Evolutionary conservation across 2,888 invertebrate species (phyloP), one percentile per base, ranked within the genome.

Genomic region (Eudemis profundana): DNA sequence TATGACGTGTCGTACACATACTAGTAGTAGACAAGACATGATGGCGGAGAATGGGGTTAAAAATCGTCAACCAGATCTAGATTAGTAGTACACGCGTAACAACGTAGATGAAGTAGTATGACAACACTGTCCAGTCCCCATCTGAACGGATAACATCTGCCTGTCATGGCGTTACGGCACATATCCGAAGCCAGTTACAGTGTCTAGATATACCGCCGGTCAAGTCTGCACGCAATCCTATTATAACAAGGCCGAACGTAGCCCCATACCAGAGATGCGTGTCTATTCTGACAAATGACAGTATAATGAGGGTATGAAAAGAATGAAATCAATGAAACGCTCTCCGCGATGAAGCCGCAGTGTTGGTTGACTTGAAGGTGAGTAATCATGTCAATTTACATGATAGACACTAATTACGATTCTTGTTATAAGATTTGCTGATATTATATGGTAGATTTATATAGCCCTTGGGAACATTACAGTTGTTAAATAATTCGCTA

Each of bases 221-320:
- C 82, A 83, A 82, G 82, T 79, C 75, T 77, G 69, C 74, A 78
- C 72, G 73, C 70, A 76, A 78, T 75, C 72, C 64, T 59, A 62
- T 65, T 65, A 51, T 50, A 68, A 71, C 78, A 74, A 77, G 77
- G 80, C 75, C 76, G 72, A 68, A 69, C 61, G 65, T 65, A 56
- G 69, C 54, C 70, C 67, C 49, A 63, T 38, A 63, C 62, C 61
- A 64, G 51, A 61, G 69, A 63, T 68, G 67, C 70, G 46, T 46
- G 67, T 60, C 57, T n/a, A 8, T 33, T 57, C 61, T 64, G 51
- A 59, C 59, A 65, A 44, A 60, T 65, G 65, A 65, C 40, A 50
- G 65, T 65, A 46, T 65, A 65, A 65, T 65, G 59, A 29, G 57
- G 42, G 50, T 36, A 59, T 44, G 56, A 51, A 59, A 61, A 65